Base-by-base conservation (phyloP, 1,140 invertebrate genomes). In the Drosophila arizonae region DNA sequence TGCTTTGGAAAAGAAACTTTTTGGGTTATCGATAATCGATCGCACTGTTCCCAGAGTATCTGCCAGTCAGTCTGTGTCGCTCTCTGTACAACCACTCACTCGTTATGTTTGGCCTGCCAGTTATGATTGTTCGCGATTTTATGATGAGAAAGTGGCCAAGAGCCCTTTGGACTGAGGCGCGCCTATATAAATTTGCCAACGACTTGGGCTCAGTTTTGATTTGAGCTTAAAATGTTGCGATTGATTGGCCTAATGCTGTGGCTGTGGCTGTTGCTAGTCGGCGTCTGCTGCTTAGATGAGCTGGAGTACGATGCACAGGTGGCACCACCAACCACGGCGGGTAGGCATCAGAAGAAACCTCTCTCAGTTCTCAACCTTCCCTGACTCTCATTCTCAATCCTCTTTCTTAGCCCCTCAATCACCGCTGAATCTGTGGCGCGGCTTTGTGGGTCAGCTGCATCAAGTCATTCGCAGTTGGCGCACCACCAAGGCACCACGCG, bases 281-380 rank as follows among this genome's bases (percentile, higher is more conserved):
- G 45, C 48, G 51, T 15, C 36, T 26, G 10, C 0, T 55, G 41
- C 4, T 28, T 77, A 13, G 60, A 80, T 43, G 77, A 84, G 33
- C 66, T 67, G 15, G 84, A 87, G 28, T 84, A 69, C 24, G 79
- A 87, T 75, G 60, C 55, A 0, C 48, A 67, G 10, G 85, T 87
- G 65, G 84, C 73, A 43, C 84, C 82, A 9, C 52, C 54, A 9
- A 48, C 46, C 10, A 43, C 17, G 28, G 43, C 4, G 39, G 73
- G 82, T 87, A 56, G 67, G 24, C 26, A 4, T 30, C 8, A n/a
- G 5, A 5, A 17, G 51, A 15, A 4, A 17, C 5, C 26, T 36
- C 9, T 6, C 43, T 9, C 28, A 6, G 11, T 13, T 13, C 24
- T 0, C 17, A 36, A 11, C 3, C n/a, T 1, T 4, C 3, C 9